A percentile compares a stretch with the other conserved stretches of the same genome.
Conservation (phyloP, 2,888 invertebrate genomes). For the Lathronympha strigana region DNA sequence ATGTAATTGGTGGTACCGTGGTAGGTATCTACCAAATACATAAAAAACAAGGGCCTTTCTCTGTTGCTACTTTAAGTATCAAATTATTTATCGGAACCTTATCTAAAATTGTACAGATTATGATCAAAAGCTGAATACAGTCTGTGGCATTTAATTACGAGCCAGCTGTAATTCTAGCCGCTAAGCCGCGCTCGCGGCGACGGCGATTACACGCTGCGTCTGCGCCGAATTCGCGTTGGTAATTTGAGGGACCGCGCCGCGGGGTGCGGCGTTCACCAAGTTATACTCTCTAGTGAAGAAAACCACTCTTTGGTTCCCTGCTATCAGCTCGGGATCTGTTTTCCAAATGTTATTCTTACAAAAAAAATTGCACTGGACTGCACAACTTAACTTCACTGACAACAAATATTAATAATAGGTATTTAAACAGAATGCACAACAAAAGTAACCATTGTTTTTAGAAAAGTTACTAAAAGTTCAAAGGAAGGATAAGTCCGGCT, state of each 20-base stretch:
- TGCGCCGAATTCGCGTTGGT: slow-evolving; percentile 38
- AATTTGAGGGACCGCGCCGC: slow-evolving; percentile 38
- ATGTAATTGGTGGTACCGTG: neutral
- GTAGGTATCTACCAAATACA: neutral
- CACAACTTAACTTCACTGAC: too few species aligned
- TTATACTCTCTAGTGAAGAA: too few species aligned
- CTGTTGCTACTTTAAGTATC: neutral
- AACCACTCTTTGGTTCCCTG: too few species aligned
- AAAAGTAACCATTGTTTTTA: too few species aligned
- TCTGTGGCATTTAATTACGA: slow-evolving; percentile 20
- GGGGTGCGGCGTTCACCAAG: slow-evolving; percentile 2
- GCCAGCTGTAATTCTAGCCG: slow-evolving; percentile 31
- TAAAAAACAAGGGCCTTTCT: neutral
- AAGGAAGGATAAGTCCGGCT: too few species aligned
- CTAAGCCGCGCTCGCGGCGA: slow-evolving; percentile 17
- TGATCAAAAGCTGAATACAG: neutral
- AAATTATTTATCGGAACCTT: slow-evolving; percentile 2
- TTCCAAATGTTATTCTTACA: too few species aligned
- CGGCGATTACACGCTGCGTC: slow-evolving; percentile 28
- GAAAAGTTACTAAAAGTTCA: too few species aligned
- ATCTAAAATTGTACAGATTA: slow-evolving; percentile 2
- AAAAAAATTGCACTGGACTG: too few species aligned
- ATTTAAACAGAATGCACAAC: too few species aligned
- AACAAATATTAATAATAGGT: too few species aligned
- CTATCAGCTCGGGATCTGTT: too few species aligned